Base-by-base conservation (phyloP, 2,113 vertebrate species). In the Oostethus manadensis region DNA sequence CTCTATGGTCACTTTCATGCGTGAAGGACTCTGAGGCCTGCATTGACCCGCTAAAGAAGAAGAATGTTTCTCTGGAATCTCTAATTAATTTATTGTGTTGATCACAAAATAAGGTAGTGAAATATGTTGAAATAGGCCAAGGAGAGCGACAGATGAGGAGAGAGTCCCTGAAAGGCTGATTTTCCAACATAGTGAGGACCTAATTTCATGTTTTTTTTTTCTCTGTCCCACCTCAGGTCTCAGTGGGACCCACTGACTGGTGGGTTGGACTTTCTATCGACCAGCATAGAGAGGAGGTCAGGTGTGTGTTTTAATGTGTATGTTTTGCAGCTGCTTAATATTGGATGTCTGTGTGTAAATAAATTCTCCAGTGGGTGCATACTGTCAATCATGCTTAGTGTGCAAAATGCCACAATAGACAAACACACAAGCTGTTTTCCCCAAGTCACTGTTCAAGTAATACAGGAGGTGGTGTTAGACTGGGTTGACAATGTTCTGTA, bases 201-300 rank as follows among this genome's bases (percentile, higher is more conserved):
- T 33, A 54, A 61, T 56, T 33, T 20, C 2, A 40, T n/a, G n/a
- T n/a, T 46, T 57, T 35, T 60, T 22, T 33, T 55, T 60, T 63
- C 22, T 60, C 33, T 51, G 29, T 58, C 33, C 61, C 43, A 51
- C 64, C 46, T 48, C 76, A 96, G 94, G 60, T 91, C 0, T 90
- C 91, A 0, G 81, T 82, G 51, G 85, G 56, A 29, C 89, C 88
- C 21, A 76, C 78, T 35, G 91, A 89, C 46, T 97, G 94, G 94
- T 97, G 94, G 96, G 93, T 95, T 74, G 95, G 94, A 70, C 43
- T 94, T 71, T 89, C 80, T 0, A 43, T 86, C 56, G 88, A 87
- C 72, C 77, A 60, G 54, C 48, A 76, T 26, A 82, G 68, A 26
- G 65, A 84, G 75, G 91, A 85, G 71, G 86, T 90, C 82, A 90